phyloP scores from a whole-genome alignment of 2,113 vertebrate genomes.

The Lagopus leucura region DNA sequence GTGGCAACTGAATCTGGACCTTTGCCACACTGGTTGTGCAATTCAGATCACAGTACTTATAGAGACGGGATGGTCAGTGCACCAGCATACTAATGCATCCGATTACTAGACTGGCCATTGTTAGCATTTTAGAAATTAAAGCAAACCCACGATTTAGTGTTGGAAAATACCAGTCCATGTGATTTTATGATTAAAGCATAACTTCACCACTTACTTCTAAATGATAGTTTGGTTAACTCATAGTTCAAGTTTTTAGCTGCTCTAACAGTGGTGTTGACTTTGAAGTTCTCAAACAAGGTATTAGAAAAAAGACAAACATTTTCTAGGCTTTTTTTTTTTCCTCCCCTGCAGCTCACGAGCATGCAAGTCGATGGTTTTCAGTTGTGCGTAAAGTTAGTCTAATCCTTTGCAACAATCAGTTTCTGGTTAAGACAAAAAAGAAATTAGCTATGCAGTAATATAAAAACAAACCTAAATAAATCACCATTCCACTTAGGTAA shows the following conservation, averaged over 20 bases:
- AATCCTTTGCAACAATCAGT: not conserved
- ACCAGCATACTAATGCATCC: slow-evolving; percentile 69
- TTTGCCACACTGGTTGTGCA: slow-evolving; percentile 64
- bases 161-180: not conserved
- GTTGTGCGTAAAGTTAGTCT: not conserved
- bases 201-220: not conserved
- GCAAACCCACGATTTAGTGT: not conserved
- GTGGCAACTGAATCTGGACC: slow-evolving; percentile 63
- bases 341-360: not conserved
- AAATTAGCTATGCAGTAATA: not conserved
- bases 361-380: not conserved
- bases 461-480: not conserved
- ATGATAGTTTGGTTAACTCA: not conserved
- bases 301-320: not conserved
- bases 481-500: accelerated
- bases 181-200: not conserved
- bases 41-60: slow-evolving; percentile 72
- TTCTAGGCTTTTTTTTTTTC: not conserved
- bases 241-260: not conserved
- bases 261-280: not conserved
- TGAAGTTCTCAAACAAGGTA: not conserved
- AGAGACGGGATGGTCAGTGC: slow-evolving; percentile 60
- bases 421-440: not conserved
- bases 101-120: slow-evolving; percentile 23
- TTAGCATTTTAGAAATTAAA: slow-evolving; percentile 48